Evolutionary conservation across 1,140 invertebrate species (phyloP).

Genomic region (Coptotermes formosanus): DNA sequence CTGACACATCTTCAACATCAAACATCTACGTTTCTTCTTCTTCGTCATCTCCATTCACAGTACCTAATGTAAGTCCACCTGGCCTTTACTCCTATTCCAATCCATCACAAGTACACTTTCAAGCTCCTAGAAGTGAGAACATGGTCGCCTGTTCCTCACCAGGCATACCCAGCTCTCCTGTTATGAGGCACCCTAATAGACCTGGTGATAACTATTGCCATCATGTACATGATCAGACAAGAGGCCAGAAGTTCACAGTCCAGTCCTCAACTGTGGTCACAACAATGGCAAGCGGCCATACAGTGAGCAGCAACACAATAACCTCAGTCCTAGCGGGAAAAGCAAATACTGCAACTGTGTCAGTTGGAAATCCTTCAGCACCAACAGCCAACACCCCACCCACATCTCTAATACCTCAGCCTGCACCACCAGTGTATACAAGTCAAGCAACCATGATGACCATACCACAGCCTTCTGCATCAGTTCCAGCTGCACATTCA

Average conservation of each 20-base stretch:
- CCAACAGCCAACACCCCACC: slow-evolving; percentile 43
- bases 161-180: background rate
- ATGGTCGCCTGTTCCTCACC: slow-evolving; percentile 24
- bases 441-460: slow-evolving; percentile 41
- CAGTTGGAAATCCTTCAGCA: slow-evolving; percentile 59
- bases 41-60: slow-evolving; percentile 22
- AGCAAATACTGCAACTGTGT: slow-evolving; percentile 70
- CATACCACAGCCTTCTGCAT: slow-evolving; percentile 19
- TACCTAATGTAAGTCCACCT: slow-evolving; percentile 25
- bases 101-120: slow-evolving; percentile 9
- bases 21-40: slow-evolving; percentile 21
- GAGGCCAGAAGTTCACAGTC: slow-evolving; percentile 24
- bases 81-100: slow-evolving; percentile 27
- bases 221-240: slow-evolving; percentile 23
- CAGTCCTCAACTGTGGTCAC: slow-evolving; percentile 48
- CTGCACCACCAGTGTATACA: slow-evolving; percentile 38
- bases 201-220: slow-evolving; percentile 20
- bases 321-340: slow-evolving; percentile 73
- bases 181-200: slow-evolving; percentile 1
- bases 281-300: slow-evolving; percentile 74
- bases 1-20: slow-evolving; percentile 23
- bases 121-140: slow-evolving; percentile 20
- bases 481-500: slow-evolving; percentile 41
- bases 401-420: slow-evolving; percentile 33
- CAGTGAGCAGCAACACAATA: slow-evolving; percentile 70